Evolutionary conservation across 2,888 invertebrate genomes (phyloP).

Genomic region (Hirtodrosophila alboralis): DNA sequence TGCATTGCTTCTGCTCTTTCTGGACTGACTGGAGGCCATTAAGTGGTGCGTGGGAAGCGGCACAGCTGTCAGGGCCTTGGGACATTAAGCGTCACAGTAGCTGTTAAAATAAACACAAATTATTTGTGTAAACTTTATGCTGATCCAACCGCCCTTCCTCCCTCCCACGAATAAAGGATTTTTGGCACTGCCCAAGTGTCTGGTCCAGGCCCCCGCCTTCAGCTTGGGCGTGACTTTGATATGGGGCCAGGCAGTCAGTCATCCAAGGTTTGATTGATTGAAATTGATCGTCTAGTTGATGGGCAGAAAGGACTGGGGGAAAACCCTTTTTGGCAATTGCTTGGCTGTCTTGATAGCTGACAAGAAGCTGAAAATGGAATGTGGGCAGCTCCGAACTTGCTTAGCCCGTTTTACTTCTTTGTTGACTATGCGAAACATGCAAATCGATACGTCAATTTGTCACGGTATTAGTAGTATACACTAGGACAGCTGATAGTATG

Average conservation of each 20-base stretch:
- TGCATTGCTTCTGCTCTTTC: slow-evolving; percentile 23
- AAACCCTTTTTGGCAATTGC: slow-evolving; percentile 41
- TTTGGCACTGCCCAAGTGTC: slow-evolving; percentile 62
- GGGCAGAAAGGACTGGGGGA: background rate
- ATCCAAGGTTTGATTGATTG: slow-evolving; percentile 68
- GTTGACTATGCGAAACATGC: slow-evolving; percentile 38
- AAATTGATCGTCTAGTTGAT: slow-evolving; percentile 64
- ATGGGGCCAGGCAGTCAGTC: slow-evolving; percentile 35
- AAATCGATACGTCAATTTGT: slow-evolving; percentile 73
- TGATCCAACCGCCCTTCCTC: slow-evolving; percentile 53
- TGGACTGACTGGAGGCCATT: slow-evolving; percentile 47
- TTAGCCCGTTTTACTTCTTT: slow-evolving; percentile 4
- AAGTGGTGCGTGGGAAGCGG: slow-evolving; percentile 74
- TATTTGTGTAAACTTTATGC: slow-evolving; percentile 76
- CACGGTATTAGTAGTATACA: slow-evolving; percentile 36
- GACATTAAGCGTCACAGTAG: slow-evolving; percentile 54
- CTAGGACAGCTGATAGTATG: slow-evolving; percentile 15
- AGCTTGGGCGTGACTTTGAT: slow-evolving; percentile 54
- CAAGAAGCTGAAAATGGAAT: slow-evolving; percentile 2
- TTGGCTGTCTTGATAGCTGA: slow-evolving; percentile 7
- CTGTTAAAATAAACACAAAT: slow-evolving; percentile 79
- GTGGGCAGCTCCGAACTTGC: background rate
- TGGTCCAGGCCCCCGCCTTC: slow-evolving; percentile 7
- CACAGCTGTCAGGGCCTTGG: slow-evolving; percentile 53
- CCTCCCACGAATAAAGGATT: slow-evolving; percentile 39